A percentile compares a stretch with the other conserved stretches of the same genome.
These are phyloP conservation scores for Octodon degus DNA, from an alignment of 2,113 vertebrate species.

Conservation along the genomic window DNA sequence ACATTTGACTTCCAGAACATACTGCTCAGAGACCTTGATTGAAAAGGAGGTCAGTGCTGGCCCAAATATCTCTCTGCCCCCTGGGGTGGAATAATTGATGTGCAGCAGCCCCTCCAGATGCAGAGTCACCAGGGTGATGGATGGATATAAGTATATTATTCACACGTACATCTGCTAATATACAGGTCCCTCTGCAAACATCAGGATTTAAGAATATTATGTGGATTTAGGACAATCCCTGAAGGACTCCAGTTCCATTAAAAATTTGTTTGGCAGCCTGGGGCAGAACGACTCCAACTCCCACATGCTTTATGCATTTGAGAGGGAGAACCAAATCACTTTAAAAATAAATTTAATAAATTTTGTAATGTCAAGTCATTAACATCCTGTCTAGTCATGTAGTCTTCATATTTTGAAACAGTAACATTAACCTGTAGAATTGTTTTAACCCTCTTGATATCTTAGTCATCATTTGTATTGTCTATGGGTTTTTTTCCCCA, in stretches of 20 bases:
- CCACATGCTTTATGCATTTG: constrained; percentile 73
- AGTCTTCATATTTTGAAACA: constrained; percentile 61
- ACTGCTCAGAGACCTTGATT: constrained; percentile 63
- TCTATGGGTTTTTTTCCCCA: constrained; percentile 36
- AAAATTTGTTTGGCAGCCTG: constrained; percentile 75
- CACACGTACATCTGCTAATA: constrained; percentile 73
- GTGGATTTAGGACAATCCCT: constrained; percentile 78
- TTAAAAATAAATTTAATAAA: constrained; percentile 80
- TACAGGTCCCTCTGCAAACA: constrained; percentile 73
- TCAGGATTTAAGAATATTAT: constrained; percentile 74
- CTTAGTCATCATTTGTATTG: constrained; percentile 62
- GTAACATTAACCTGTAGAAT: constrained; percentile 57
- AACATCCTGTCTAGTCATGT: constrained; percentile 71
- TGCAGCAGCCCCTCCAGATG: constrained; percentile 61
- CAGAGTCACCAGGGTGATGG: constrained; percentile 71
- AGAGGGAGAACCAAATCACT: constrained; percentile 73
- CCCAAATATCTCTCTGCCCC: constrained; percentile 65
- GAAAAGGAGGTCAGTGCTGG: constrained; percentile 69
- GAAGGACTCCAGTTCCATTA: constrained; percentile 79
- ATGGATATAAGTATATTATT: constrained; percentile 66
- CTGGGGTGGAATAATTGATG: constrained; percentile 69
- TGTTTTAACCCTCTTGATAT: constrained; percentile 61
- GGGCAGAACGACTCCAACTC: constrained; percentile 70
- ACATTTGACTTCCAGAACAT: constrained; percentile 66
- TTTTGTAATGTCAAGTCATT: constrained; percentile 73